Base-by-base conservation (phyloP, 2,113 vertebrate genomes). In the Dipodomys stephensi region DNA sequence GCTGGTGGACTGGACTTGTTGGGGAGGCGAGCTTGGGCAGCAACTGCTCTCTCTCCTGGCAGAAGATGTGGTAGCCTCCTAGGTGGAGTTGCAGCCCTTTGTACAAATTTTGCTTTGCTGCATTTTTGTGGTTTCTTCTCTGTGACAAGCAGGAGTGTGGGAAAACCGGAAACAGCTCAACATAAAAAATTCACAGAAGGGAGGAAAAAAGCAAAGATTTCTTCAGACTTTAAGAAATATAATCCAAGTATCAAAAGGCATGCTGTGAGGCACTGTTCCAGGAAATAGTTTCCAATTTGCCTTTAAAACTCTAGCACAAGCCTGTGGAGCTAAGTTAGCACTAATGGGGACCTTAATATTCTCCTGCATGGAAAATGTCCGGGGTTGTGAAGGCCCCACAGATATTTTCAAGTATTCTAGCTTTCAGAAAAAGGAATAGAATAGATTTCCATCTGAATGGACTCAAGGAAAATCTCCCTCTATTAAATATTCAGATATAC, bases 131-230 rank as follows among this genome's bases (percentile, higher is more conserved):
- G 99, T 99, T 98, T 98, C 98, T 98, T 96, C 98, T 98, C 98
- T 98, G 98, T 99, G 99, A 99, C 99, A 99, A 98, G 98, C 98
- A 98, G 98, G 98, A 99, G 99, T 99, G 99, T 99, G 99, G 99
- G 99, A 99, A 99, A 99, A 99, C 99, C 98, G 98, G 99, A 99
- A 99, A 99, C 98, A 98, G 97, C 98, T 98, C 98, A 97, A 98
- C 98, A 98, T 98, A 98, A 99, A 99, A 99, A 99, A 99, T 98
- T 98, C 98, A 98, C 98, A 87, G 98, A 98, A 99, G 98, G 98
- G 98, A 98, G 98, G 96, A 98, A 98, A 57, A 96, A 97, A 97
- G 96, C 96, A 98, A 97, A 98, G 97, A 98, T 98, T 98, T 97
- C 97, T 98, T 98, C 96, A 98, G 96, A 98, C 98, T 98, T 98